Base-by-base conservation (phyloP, 35 echinoderm and acorn worm genomes). In the Anneissia japonica region DNA sequence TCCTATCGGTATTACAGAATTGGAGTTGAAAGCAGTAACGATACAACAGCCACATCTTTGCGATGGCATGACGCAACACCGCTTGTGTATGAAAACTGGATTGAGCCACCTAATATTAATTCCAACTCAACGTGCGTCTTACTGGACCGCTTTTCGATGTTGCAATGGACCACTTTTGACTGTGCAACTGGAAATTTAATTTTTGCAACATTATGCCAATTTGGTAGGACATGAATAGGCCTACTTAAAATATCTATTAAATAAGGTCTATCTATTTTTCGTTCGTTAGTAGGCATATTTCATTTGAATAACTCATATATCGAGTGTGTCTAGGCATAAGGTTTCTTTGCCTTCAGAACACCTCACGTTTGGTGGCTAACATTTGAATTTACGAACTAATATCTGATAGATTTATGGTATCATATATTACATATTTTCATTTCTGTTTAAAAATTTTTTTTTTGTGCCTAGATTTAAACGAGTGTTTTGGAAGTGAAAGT, bases 381-480 rank as follows among this genome's bases (percentile, higher is more conserved):
- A n/a, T n/a, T n/a, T n/a, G n/a, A n/a, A n/a, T n/a, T n/a, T n/a
- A n/a, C n/a, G n/a, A n/a, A n/a, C n/a, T n/a, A n/a, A n/a, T n/a
- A n/a, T n/a, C n/a, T n/a, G n/a, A n/a, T n/a, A n/a, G n/a, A n/a
- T n/a, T n/a, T n/a, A n/a, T n/a, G n/a, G n/a, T n/a, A n/a, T n/a
- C n/a, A n/a, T n/a, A n/a, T n/a, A n/a, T n/a, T n/a, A n/a, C n/a
- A n/a, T n/a, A n/a, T n/a, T n/a, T n/a, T n/a, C n/a, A n/a, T n/a
- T n/a, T n/a, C n/a, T n/a, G n/a, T n/a, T n/a, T n/a, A n/a, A n/a
- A n/a, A n/a, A n/a, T n/a, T n/a, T 43, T 14, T 43, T 32, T 11
- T 83, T 46, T 6, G 21, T 80, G 16, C 74, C 2, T 37, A 97
- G 94, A 97, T 74, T 86, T 92, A 17, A 77, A 97, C 37, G 94